These are phyloP conservation scores for Coelopa pilipes DNA, from an alignment of 2,888 invertebrate species.

Conservation along the genomic window DNA sequence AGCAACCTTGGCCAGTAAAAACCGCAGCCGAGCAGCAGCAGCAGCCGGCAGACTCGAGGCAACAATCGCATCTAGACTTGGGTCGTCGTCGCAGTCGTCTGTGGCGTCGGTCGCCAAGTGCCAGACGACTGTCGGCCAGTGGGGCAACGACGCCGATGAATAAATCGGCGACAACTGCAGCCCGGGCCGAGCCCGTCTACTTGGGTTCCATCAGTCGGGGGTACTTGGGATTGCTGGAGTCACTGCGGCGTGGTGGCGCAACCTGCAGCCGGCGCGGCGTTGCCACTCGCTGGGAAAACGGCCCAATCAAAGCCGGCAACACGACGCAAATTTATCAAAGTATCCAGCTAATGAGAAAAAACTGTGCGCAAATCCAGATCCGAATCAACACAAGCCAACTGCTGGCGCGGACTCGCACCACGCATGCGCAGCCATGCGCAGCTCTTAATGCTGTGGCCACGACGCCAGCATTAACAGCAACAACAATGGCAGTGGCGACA, in stretches of 20 bases:
- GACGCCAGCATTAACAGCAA: background rate
- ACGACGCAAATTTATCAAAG: constrained; percentile 35
- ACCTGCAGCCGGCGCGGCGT: background rate
- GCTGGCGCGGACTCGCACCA: background rate
- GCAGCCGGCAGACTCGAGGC: too few species aligned
- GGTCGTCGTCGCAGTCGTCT: too few species aligned
- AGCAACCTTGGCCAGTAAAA: background rate
- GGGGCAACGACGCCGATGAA: background rate
- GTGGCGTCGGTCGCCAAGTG: background rate
- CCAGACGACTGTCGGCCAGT: background rate
- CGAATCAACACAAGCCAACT: background rate
- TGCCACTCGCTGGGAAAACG: constrained; percentile 26
- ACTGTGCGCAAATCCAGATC: background rate
- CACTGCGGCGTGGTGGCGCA: constrained; percentile 24
- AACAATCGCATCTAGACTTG: too few species aligned
- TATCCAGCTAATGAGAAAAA: constrained; percentile 25
- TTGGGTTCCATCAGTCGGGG: constrained; percentile 22
- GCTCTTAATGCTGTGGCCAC: background rate
- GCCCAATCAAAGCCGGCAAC: constrained; percentile 28
- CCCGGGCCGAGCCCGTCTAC: background rate
- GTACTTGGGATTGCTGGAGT: constrained; percentile 17
- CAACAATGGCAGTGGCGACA: background rate
- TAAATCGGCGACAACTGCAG: background rate
- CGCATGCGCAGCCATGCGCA: constrained; percentile 18
- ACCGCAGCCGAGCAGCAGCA: constrained; percentile 1